phyloP scores from a whole-genome alignment of 2,888 invertebrate genomes.

The Trichopoda pennipes region DNA sequence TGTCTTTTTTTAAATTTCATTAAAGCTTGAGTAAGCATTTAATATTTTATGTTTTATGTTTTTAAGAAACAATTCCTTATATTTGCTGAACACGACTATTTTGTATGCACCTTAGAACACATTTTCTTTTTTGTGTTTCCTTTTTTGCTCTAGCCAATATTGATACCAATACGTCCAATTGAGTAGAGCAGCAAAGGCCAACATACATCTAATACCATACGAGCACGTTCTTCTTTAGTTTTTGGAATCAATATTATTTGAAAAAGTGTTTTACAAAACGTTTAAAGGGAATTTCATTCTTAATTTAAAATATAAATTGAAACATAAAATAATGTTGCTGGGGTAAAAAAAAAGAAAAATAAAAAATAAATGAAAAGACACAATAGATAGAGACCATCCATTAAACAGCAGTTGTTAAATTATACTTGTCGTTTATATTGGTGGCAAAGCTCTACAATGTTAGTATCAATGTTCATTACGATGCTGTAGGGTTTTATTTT shows the following conservation, averaged over 20 bases:
- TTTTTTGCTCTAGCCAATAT: not conserved
- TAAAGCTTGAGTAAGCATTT: no score
- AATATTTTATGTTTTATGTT: not conserved
- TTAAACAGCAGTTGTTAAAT: conserved; percentile 35
- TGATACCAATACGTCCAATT: conserved; percentile 18
- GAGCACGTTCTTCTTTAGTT: conserved; percentile 38
- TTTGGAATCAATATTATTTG: conserved; percentile 41
- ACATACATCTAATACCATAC: not conserved
- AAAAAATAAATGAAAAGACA: no score
- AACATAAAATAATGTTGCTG: not conserved
- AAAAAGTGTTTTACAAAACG: conserved; percentile 15
- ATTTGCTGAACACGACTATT: not conserved
- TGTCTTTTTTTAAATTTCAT: no score
- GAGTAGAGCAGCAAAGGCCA: conserved; percentile 7
- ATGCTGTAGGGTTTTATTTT: conserved; percentile 14
- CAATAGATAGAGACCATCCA: conserved; percentile 9
- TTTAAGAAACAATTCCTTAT: not conserved
- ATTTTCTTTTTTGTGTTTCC: not conserved
- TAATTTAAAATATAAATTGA: conserved; percentile 31
- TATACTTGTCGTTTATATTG: conserved; percentile 48
- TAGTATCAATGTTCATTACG: conserved; percentile 32
- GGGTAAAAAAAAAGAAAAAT: not conserved
- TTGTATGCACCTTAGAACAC: conserved; percentile 35
- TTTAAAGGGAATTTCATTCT: conserved; percentile 35
- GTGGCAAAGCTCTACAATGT: conserved; percentile 49